Evolutionary conservation across 53 echinoderm and acorn worm genomes (phyloP).

Genomic region (Temnopleurus reevesii): DNA sequence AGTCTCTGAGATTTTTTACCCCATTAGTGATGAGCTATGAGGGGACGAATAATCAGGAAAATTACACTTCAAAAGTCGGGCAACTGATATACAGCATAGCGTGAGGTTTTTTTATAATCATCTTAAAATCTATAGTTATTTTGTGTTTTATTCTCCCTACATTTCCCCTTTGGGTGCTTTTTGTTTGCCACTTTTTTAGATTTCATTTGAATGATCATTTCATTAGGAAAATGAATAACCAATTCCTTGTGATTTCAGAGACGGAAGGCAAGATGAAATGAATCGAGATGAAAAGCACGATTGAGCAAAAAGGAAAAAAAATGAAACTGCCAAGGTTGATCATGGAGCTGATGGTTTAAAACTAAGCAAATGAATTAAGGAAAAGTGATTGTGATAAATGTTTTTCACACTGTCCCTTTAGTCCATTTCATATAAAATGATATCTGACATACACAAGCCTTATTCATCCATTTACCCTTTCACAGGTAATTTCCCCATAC

Average conservation of each 20-base stretch:
- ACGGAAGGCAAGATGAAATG: neutral
- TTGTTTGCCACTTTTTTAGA: slow-evolving; percentile 16
- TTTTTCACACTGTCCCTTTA: neutral
- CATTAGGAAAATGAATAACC: neutral
- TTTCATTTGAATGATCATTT: neutral
- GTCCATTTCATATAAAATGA: neutral
- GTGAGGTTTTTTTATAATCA: slow-evolving; percentile 12
- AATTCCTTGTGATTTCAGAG: neutral
- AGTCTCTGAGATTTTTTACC: slow-evolving; percentile 17
- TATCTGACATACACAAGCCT: neutral
- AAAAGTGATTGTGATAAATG: neutral
- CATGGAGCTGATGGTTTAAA: neutral
- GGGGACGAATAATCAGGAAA: slow-evolving; percentile 25
- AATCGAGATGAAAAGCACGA: neutral
- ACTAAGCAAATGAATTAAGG: neutral
- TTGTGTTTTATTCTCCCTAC: slow-evolving; percentile 12
- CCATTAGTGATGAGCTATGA: neutral
- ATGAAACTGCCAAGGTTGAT: slow-evolving; percentile 29
- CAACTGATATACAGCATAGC: slow-evolving; percentile 55
- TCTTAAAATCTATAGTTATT: slow-evolving; percentile 3
- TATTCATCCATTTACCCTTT: neutral
- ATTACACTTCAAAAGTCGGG: slow-evolving; percentile 55
- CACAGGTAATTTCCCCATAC: neutral
- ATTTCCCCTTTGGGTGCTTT: neutral
- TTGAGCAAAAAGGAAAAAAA: neutral